These are phyloP conservation scores for Martes martes DNA, from an alignment of 2,113 vertebrate species.

Conservation along the genomic window DNA sequence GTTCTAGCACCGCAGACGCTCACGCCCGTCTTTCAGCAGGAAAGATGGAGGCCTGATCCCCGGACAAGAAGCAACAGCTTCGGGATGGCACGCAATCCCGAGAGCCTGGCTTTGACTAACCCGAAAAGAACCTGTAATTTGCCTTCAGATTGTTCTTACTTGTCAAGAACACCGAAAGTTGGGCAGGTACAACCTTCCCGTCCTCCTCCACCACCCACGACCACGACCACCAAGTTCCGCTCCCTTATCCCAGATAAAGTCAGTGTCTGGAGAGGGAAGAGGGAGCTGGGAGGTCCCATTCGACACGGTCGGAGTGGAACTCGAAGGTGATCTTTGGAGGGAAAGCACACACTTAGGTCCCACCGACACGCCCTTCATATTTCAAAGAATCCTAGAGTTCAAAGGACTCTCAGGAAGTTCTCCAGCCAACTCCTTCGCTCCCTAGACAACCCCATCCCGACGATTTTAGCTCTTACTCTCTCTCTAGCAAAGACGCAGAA, in stretches of 20 bases:
- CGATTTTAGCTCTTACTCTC: conserved; percentile 20
- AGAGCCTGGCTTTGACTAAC: conserved; percentile 36
- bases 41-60: neutral
- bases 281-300: neutral
- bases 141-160: neutral
- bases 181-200: neutral
- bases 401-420: conserved; percentile 64
- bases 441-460: neutral
- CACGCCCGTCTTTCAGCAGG: neutral
- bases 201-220: accelerated
- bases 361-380: conserved; percentile 16
- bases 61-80: conserved; percentile 12
- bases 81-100: neutral
- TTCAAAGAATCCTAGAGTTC: conserved; percentile 48
- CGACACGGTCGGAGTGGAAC: neutral
- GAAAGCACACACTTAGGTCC: conserved; percentile 31
- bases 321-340: conserved; percentile 22
- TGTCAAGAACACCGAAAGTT: neutral
- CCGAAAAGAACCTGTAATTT: conserved; percentile 53
- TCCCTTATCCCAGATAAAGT: neutral
- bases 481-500: neutral
- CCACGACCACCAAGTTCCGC: neutral
- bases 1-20: neutral
- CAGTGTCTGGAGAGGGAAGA: neutral
- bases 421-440: conserved; percentile 19